Evolutionary conservation across 2,113 vertebrate genomes (phyloP).

Genomic region (Corydoras sp.): DNA sequence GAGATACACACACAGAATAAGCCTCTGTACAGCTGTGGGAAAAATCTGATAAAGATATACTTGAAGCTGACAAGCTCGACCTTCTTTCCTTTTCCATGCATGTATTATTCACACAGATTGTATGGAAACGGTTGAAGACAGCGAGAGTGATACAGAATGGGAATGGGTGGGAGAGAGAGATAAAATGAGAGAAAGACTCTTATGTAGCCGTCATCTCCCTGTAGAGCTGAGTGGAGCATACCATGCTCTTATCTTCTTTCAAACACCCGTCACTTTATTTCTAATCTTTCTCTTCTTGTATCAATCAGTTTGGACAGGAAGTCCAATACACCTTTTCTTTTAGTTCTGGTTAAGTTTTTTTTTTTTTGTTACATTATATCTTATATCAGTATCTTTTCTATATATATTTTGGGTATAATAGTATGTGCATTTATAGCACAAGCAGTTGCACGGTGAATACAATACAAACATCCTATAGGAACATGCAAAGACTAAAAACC

Average conservation of each 20-base stretch:
- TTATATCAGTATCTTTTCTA: no score
- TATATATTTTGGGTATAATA: no score
- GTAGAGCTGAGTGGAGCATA: background rate
- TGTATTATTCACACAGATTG: conserved; percentile 22
- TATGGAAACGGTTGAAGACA: background rate
- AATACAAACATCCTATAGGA: no score
- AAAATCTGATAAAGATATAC: conserved; percentile 11
- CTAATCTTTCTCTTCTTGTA: conserved; percentile 15
- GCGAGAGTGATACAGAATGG: background rate
- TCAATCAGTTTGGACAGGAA: background rate
- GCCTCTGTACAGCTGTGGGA: conserved; percentile 11
- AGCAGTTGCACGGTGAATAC: no score
- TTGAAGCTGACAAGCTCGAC: conserved; percentile 26
- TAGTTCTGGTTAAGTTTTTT: no score
- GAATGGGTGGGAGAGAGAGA: background rate
- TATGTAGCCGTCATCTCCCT: conserved; percentile 7
- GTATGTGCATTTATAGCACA: no score
- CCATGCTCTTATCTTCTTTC: conserved; percentile 9
- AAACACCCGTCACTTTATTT: background rate
- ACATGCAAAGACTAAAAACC: no score
- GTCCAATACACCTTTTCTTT: no score
- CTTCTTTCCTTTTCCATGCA: conserved; percentile 28
- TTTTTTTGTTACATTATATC: no score
- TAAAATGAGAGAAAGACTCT: background rate
- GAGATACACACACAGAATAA: background rate